Percentiles rank a stretch among this genome's conserved stretches.
Conservation (phyloP, 2,797 vertebrate species). For the Crocodylus rhombifer region DNA sequence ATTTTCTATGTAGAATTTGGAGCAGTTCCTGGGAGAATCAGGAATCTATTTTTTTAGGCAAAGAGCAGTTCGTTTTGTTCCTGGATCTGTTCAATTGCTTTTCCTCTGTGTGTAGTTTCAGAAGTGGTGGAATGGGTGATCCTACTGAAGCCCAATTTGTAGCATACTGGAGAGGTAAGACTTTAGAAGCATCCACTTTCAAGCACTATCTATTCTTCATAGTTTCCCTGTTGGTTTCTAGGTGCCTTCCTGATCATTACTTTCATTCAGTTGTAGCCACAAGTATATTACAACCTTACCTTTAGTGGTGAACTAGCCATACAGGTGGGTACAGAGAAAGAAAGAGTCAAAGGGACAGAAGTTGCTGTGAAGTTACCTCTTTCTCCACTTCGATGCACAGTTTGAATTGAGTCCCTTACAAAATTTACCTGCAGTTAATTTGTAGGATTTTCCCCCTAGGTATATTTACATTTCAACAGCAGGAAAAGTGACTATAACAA, state of each 20-base stretch:
- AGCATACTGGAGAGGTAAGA: not conserved
- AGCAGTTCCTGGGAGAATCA: conserved; percentile 72
- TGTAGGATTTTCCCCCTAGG: not conserved
- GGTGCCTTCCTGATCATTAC: not conserved
- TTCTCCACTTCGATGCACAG: not conserved
- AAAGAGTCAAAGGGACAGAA: not conserved
- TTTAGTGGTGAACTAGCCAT: not conserved
- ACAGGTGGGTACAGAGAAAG: not conserved
- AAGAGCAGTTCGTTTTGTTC: conserved; percentile 52
- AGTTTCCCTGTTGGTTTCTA: conserved; percentile 25
- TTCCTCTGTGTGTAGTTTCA: not conserved
- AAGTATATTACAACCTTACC: not conserved
- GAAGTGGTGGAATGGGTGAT: conserved; percentile 26
- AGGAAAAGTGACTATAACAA: conserved; percentile 13
- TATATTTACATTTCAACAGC: conserved; percentile 49
- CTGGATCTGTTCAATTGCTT: conserved; percentile 21
- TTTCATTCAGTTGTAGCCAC: not conserved
- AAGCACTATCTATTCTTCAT: not conserved
- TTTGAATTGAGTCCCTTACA: conserved; percentile 15
- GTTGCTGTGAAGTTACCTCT: not conserved
- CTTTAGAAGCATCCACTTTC: not conserved
- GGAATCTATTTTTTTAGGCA: conserved; percentile 65
- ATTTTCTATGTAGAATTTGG: conserved; percentile 74
- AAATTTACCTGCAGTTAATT: conserved; percentile 41
- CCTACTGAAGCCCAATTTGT: conserved; percentile 9